Percentiles rank a stretch among this genome's conserved stretches.
Evolutionary conservation across 2,797 vertebrate species (phyloP).

Genomic region (Muraenolepis orangiensis): DNA sequence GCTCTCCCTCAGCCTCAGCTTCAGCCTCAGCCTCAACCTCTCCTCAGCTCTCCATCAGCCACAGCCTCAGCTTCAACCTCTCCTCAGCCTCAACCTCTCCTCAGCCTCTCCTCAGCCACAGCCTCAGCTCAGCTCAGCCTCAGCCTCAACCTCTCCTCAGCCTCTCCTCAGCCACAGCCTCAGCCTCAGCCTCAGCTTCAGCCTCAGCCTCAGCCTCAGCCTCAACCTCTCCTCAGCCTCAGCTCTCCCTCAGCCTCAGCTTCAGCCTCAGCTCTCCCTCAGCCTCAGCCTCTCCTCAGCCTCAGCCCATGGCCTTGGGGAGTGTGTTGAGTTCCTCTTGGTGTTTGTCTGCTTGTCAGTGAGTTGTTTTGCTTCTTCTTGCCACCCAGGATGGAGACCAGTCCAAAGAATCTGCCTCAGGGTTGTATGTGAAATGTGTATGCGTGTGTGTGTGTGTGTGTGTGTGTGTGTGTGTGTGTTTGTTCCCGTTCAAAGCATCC

Average conservation of each 20-base stretch:
- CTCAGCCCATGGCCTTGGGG: neutral
- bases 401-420: constrained; percentile 55
- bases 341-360: constrained; percentile 7
- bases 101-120: neutral
- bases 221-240: no score
- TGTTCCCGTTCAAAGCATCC: constrained; percentile 44
- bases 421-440: constrained; percentile 21
- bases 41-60: no score
- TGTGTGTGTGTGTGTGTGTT: constrained; percentile 35
- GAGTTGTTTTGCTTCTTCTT: constrained; percentile 26
- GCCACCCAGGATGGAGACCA: constrained; percentile 61
- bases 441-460: constrained; percentile 17
- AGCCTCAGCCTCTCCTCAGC: no score
- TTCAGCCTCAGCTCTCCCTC: neutral
- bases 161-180: neutral
- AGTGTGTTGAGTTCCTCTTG: neutral
- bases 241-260: neutral
- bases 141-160: no score
- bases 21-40: no score
- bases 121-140: neutral
- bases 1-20: no score
- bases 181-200: no score
- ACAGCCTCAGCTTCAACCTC: neutral
- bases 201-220: no score
- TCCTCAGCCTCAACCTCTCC: neutral